These are phyloP conservation scores for Lasioglossum baleicum DNA, from an alignment of 1,140 invertebrate species.

Conservation along the genomic window DNA sequence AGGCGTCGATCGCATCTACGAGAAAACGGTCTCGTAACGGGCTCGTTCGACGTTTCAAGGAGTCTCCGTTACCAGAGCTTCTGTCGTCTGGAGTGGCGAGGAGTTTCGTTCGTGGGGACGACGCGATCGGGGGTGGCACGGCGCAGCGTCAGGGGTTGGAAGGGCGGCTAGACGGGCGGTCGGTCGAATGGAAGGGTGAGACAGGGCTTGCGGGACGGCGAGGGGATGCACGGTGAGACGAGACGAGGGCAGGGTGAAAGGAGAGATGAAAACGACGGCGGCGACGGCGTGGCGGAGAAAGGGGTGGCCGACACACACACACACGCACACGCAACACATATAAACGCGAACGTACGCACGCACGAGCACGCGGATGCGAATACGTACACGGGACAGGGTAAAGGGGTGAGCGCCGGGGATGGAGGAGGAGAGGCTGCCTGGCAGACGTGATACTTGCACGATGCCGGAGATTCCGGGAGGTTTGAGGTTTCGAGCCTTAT, in stretches of 20 bases:
- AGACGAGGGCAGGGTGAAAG: conserved; percentile 55
- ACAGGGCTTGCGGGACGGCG: conserved; percentile 11
- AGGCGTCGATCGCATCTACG: conserved; percentile 39
- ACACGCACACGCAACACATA: not conserved
- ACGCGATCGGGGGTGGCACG: conserved; percentile 41
- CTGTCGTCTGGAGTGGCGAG: conserved; percentile 59
- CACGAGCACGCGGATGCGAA: too few species aligned
- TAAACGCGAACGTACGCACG: too few species aligned
- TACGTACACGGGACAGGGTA: not conserved
- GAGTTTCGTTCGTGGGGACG: conserved; percentile 45
- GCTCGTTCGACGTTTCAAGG: conserved; percentile 41
- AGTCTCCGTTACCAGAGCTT: conserved; percentile 52
- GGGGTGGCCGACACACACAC: conserved; percentile 30
- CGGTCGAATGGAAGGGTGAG: conserved; percentile 47
- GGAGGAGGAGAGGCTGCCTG: conserved; percentile 20
- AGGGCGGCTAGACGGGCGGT: conserved; percentile 43
- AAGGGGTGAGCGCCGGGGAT: conserved; percentile 1
- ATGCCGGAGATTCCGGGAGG: conserved; percentile 54
- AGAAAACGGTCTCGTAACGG: conserved; percentile 46
- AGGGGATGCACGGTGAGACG: conserved; percentile 37
- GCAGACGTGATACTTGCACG: conserved; percentile 58
- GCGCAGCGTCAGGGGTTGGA: conserved; percentile 23
- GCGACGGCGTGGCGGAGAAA: conserved; percentile 42
- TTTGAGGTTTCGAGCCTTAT: conserved; percentile 57
- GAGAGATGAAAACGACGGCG: conserved; percentile 64